These are phyloP conservation scores for Boulengeromyrus knoepffleri DNA, from an alignment of 2,113 vertebrate species.

Conservation along the genomic window DNA sequence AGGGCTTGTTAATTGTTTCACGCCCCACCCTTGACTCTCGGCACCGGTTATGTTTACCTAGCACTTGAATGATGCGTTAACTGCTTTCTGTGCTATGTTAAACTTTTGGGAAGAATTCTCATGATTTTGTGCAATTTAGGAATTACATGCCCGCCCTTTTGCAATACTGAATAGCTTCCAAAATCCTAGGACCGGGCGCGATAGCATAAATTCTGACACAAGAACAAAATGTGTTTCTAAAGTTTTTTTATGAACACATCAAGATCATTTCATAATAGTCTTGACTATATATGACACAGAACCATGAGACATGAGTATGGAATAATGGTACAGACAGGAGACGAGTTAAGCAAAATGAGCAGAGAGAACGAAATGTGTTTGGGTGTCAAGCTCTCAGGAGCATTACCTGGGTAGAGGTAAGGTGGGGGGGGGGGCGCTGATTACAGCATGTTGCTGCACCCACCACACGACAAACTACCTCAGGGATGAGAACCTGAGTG, in stretches of 20 bases:
- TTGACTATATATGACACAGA: not conserved
- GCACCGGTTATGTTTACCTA: not conserved
- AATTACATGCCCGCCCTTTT: not conserved
- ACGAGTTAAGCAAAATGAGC: not conserved
- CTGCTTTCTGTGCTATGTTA: not conserved
- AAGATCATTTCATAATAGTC: not conserved
- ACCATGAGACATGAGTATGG: not conserved
- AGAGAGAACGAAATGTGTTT: not conserved
- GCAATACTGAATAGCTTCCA: not conserved
- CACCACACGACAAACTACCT: too few relatives aligned
- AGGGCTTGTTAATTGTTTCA: not conserved
- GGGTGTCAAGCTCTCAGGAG: not conserved
- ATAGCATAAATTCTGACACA: not conserved
- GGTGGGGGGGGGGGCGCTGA: too few relatives aligned
- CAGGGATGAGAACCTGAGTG: not conserved
- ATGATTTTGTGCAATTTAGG: not conserved
- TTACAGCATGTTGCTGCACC: too few relatives aligned
- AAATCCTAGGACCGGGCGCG: not conserved
- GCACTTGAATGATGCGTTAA: not conserved
- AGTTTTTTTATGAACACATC: not conserved
- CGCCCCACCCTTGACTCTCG: not conserved
- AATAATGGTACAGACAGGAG: not conserved
- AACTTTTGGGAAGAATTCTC: not conserved
- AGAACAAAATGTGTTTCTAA: not conserved
- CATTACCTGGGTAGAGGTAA: not conserved